A percentile compares a stretch with the other conserved stretches of the same genome.
These are phyloP conservation scores for Pantelozetes paolii DNA, from an alignment of 2,888 invertebrate species.

Conservation along the genomic window DNA sequence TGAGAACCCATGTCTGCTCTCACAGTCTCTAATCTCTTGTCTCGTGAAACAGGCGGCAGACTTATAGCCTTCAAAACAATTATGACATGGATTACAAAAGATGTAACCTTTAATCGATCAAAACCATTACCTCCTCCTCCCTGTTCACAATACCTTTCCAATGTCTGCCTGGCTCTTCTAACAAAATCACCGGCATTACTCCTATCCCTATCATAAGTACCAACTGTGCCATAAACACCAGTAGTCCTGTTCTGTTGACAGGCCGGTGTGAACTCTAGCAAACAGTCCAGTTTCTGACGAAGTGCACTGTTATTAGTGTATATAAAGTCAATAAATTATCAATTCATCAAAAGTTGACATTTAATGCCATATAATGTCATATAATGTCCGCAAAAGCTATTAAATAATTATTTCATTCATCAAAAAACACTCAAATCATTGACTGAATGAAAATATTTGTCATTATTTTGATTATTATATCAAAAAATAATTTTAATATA, in stretches of 20 bases:
- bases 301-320: not conserved
- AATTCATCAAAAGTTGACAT: not conserved
- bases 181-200: slow-evolving; percentile 25
- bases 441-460: too few species aligned
- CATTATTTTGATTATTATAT: too few species aligned
- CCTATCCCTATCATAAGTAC: not conserved
- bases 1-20: slow-evolving; percentile 10
- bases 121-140: not conserved
- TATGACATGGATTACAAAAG: not conserved
- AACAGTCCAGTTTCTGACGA: slow-evolving; percentile 34
- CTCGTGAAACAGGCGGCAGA: slow-evolving; percentile 20
- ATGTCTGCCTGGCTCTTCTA: slow-evolving; percentile 2
- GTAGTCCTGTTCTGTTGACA: not conserved
- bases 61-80: slow-evolving; percentile 14
- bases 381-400: not conserved
- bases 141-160: slow-evolving; percentile 38
- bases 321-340: not conserved
- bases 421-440: too few species aligned
- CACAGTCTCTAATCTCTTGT: slow-evolving; percentile 32
- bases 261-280: slow-evolving; percentile 31
- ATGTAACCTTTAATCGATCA: not conserved
- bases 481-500: not conserved
- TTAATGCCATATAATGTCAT: too few species aligned
- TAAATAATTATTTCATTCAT: not conserved
- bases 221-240: not conserved